Conservation (phyloP, 1,140 invertebrate genomes). For the Dinoponera quadriceps region DNA sequence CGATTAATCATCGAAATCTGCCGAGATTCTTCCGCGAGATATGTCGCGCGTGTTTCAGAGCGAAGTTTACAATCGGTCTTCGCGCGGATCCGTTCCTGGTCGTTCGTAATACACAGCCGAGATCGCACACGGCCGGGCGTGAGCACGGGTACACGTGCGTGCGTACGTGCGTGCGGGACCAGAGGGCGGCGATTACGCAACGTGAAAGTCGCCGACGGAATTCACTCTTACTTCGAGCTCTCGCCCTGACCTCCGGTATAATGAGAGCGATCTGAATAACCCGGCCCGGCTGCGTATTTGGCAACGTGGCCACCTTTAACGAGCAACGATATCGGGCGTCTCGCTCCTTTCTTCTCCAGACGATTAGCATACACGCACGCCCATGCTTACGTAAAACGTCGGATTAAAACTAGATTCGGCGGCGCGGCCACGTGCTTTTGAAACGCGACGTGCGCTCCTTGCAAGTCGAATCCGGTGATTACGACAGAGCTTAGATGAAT, state of each 20-base stretch:
- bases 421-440: background rate
- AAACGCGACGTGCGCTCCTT: slow-evolving; percentile 5
- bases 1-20: background rate
- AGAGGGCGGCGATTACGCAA: slow-evolving; percentile 60
- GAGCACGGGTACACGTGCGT: background rate
- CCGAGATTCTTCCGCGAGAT: background rate
- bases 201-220: slow-evolving; percentile 73
- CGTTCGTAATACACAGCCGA: background rate
- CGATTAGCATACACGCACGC: slow-evolving; percentile 60
- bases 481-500: too few relatives aligned
- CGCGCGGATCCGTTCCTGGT: background rate
- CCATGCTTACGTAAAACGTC: slow-evolving; percentile 46
- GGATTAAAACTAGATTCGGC: slow-evolving; percentile 25
- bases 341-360: slow-evolving; percentile 32
- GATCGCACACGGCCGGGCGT: background rate
- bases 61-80: background rate
- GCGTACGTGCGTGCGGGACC: background rate
- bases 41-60: background rate
- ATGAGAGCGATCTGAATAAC: slow-evolving; percentile 74
- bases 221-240: slow-evolving; percentile 76
- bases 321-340: slow-evolving; percentile 21
- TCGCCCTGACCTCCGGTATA: slow-evolving; percentile 75
- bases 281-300: slow-evolving; percentile 65
- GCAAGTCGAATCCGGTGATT: background rate
- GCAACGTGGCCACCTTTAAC: slow-evolving; percentile 64